Percentiles rank a stretch among this genome's conserved stretches.
phyloP scores from a whole-genome alignment of 2,888 invertebrate genomes.

The Steromphala cineraria region DNA sequence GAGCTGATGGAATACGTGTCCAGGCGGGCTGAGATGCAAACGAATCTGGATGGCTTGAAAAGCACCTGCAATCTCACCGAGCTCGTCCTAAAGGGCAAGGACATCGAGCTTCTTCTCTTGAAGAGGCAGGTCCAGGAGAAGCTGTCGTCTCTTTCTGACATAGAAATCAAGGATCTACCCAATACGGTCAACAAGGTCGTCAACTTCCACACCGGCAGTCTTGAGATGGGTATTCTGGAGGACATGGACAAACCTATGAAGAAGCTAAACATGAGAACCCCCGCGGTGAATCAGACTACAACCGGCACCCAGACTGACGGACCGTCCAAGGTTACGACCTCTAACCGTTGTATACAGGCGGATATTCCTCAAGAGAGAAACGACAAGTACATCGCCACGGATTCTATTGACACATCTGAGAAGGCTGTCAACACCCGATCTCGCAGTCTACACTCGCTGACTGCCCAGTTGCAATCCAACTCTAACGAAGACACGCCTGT shows the following conservation, averaged over 20 bases:
- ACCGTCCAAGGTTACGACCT: background rate
- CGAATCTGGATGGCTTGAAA: slow-evolving; percentile 71
- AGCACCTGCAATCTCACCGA: slow-evolving; percentile 75
- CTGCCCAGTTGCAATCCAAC: slow-evolving; percentile 39
- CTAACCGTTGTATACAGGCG: slow-evolving; percentile 28
- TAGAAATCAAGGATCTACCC: slow-evolving; percentile 71
- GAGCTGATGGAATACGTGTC: slow-evolving; percentile 73
- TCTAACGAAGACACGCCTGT: slow-evolving; percentile 44
- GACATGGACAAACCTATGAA: slow-evolving; percentile 65
- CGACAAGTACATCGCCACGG: slow-evolving; percentile 61
- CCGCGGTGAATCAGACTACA: slow-evolving; percentile 21
- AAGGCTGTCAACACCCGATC: slow-evolving; percentile 70
- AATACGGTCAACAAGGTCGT: slow-evolving; percentile 67
- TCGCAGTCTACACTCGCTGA: slow-evolving; percentile 53
- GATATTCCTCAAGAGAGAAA: slow-evolving; percentile 25
- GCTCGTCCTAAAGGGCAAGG: slow-evolving; percentile 75
- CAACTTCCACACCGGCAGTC: slow-evolving; percentile 67
- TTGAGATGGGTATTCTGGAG: slow-evolving; percentile 71
- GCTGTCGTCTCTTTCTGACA: slow-evolving; percentile 65
- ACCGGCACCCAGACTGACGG: slow-evolving; percentile 31
- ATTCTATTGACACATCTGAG: slow-evolving; percentile 61
- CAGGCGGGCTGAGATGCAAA: slow-evolving; percentile 67
- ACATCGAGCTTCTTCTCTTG: slow-evolving; percentile 74
- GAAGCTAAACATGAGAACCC: slow-evolving; percentile 44
- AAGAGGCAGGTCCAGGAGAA: slow-evolving; percentile 76